Evolutionary conservation across 35 echinoderm and acorn worm species (phyloP).

Genomic region (Hemicentrotus pulcherrimus): DNA sequence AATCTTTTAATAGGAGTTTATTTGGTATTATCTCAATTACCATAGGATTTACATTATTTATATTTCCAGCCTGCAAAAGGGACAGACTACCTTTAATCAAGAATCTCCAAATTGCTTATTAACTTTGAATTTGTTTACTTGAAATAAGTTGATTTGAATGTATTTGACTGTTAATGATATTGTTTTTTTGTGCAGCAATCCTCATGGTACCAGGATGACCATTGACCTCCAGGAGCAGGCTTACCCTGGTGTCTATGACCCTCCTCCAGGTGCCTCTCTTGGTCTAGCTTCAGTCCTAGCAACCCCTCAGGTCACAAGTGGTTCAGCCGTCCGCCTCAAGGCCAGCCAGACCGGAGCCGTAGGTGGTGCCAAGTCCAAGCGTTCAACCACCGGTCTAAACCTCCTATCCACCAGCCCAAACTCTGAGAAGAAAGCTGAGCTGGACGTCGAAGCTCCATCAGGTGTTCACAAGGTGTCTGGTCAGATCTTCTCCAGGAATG

Average conservation of each 20-base stretch:
- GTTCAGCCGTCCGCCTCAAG: slow-evolving; percentile 59
- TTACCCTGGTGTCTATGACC: slow-evolving; percentile 23
- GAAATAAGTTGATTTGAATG: not conserved
- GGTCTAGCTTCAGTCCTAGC: slow-evolving; percentile 83
- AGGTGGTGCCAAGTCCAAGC: slow-evolving; percentile 49
- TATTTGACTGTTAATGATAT: not conserved
- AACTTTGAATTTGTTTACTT: not conserved
- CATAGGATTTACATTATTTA: too few species aligned
- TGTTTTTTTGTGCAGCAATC: slow-evolving; percentile 47
- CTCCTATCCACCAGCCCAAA: slow-evolving; percentile 63
- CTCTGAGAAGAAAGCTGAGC: slow-evolving; percentile 59
- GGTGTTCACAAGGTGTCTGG: slow-evolving; percentile 78
- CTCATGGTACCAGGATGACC: slow-evolving; percentile 55
- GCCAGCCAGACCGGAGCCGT: slow-evolving; percentile 24
- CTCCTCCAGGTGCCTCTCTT: slow-evolving; percentile 65
- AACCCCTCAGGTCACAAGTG: slow-evolving; percentile 40
- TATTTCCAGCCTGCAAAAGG: too few species aligned
- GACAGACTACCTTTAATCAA: too few species aligned
- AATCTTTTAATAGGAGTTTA: too few species aligned
- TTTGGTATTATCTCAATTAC: too few species aligned
- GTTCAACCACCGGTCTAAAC: slow-evolving; percentile 54
- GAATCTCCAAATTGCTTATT: not conserved
- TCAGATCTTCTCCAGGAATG: slow-evolving; percentile 73
- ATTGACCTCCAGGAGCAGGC: slow-evolving; percentile 32
- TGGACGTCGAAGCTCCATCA: slow-evolving; percentile 49